Percentiles rank a stretch among this genome's conserved stretches.
phyloP scores from a whole-genome alignment of 2,888 invertebrate species.

The Apamea anceps region DNA sequence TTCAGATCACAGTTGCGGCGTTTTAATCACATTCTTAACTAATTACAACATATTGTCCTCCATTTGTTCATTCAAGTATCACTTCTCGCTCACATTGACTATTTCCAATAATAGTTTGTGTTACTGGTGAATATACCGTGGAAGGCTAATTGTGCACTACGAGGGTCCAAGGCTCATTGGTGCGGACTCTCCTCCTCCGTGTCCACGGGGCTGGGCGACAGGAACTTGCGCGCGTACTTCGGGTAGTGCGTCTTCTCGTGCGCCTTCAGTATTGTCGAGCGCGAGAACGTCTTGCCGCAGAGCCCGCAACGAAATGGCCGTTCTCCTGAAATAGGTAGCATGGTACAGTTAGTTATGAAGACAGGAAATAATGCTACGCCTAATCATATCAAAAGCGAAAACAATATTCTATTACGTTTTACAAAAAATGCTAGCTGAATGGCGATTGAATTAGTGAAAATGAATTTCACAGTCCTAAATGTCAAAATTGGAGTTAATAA shows the following conservation, averaged over 20 bases:
- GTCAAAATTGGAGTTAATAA: not conserved
- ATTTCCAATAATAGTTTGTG: slow-evolving; percentile 76
- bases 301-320: slow-evolving; percentile 96
- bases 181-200: slow-evolving; percentile 95
- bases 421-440: not conserved
- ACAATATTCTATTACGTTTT: not conserved
- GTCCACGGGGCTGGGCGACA: slow-evolving; percentile 96
- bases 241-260: slow-evolving; percentile 98
- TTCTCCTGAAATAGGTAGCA: slow-evolving; percentile 91
- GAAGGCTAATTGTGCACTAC: slow-evolving; percentile 77
- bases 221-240: slow-evolving; percentile 96
- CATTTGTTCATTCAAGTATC: slow-evolving; percentile 86
- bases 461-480: not conserved
- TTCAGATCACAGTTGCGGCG: slow-evolving; percentile 91
- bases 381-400: not conserved
- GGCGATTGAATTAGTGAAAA: not conserved
- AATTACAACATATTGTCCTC: slow-evolving; percentile 89
- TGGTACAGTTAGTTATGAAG: not conserved
- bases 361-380: not conserved
- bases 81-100: slow-evolving; percentile 82
- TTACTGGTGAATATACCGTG: slow-evolving; percentile 78
- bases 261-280: slow-evolving; percentile 97
- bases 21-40: slow-evolving; percentile 90
- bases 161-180: slow-evolving; percentile 86
- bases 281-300: slow-evolving; percentile 97